Evolutionary conservation across 2,113 vertebrate genomes (phyloP).

Genomic region (Serilophus lunatus): DNA sequence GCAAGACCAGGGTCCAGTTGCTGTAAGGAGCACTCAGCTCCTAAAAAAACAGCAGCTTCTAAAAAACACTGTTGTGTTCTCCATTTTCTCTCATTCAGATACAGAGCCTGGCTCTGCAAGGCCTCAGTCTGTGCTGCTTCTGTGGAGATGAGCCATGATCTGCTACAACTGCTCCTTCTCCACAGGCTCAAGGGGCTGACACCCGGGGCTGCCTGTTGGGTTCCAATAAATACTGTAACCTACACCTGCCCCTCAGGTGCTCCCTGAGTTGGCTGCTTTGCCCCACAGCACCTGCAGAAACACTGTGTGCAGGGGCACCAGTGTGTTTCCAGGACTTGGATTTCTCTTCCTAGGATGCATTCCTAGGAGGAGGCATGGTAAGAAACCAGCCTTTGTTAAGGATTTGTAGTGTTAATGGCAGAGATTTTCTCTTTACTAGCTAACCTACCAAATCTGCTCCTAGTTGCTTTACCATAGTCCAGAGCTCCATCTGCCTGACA

Average conservation of each 20-base stretch:
- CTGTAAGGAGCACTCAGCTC: neutral
- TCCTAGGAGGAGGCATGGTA: neutral
- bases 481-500: neutral
- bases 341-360: neutral
- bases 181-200: neutral
- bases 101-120: neutral
- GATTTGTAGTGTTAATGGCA: neutral
- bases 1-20: neutral
- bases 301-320: neutral
- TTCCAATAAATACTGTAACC: neutral
- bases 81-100: neutral
- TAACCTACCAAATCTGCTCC: neutral
- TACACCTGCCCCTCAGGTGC: neutral
- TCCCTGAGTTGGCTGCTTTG: neutral
- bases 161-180: neutral
- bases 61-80: rapidly evolving
- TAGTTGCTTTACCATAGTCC: neutral
- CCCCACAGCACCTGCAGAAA: neutral
- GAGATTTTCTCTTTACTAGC: neutral
- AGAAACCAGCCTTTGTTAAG: neutral
- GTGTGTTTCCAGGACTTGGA: neutral
- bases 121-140: neutral
- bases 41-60: neutral
- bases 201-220: neutral
- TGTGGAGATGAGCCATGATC: neutral